Evolutionary conservation across 2,888 invertebrate species (phyloP).

Genomic region (Synergus japonicus): DNA sequence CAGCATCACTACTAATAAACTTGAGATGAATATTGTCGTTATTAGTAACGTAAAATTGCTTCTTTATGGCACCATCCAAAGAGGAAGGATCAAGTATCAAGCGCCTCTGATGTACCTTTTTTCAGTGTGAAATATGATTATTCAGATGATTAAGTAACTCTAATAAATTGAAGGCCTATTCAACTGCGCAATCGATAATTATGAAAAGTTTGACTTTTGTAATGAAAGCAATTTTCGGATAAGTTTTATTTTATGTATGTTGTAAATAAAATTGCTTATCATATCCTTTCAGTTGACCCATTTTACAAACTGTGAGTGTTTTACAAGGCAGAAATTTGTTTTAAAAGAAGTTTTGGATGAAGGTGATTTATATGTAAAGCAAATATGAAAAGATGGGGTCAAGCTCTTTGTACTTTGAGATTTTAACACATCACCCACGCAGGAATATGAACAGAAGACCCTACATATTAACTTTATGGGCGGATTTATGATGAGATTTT

Average conservation of each 20-base stretch:
- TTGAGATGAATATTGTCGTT: slow-evolving; percentile 15
- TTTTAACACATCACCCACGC: background rate
- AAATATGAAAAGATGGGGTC: background rate
- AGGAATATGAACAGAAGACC: background rate
- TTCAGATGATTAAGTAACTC: too few relatives aligned
- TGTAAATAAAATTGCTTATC: too few relatives aligned
- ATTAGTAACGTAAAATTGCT: slow-evolving; percentile 7
- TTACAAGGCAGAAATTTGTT: background rate
- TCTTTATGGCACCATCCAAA: background rate
- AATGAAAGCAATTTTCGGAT: too few relatives aligned
- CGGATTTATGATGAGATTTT: background rate
- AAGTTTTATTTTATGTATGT: too few relatives aligned
- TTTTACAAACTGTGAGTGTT: background rate
- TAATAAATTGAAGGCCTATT: too few relatives aligned
- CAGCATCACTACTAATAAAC: slow-evolving; percentile 31
- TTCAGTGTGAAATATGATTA: background rate
- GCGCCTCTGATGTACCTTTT: background rate
- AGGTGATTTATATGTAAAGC: background rate
- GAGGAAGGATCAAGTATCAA: background rate
- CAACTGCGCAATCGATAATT: too few relatives aligned
- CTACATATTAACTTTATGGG: background rate
- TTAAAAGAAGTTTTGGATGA: background rate
- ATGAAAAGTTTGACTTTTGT: too few relatives aligned
- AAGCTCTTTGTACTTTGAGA: background rate
- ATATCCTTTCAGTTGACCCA: too few relatives aligned